Base-by-base conservation (phyloP, 1,140 invertebrate genomes). In the Solenopsis fugax region DNA sequence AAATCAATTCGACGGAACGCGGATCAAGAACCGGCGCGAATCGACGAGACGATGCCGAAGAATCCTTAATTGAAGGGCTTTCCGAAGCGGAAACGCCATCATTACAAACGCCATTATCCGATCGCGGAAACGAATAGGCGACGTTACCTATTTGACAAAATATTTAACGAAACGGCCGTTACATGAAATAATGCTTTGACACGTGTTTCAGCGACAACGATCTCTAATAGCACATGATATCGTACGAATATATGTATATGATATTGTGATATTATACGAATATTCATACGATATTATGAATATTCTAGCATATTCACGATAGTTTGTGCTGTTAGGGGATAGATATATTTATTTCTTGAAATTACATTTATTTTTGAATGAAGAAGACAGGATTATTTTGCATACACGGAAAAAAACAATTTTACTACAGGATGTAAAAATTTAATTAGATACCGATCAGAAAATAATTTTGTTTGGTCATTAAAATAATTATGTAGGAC, bases 1-100 rank as follows among this genome's bases (percentile, higher is more conserved):
- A 92, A 92, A 91, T 91, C 91, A 91, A 91, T 88, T 91, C 76
- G 78, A 67, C 71, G 78, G 41, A 72, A 85, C 71, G 56, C 76
- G 82, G 77, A 89, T 91, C 87, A 90, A 82, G 75, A 82, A 90
- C 88, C 50, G 87, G 56, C 76, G 62, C 75, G 72, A 85, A 58
- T 50, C 89, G 62, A 77, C 81, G 75, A 50, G 29, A 62, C 60
- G 73, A 84, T 78, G 62, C 77, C 84, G 50, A 84, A 87, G 71
- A 89, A 62, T 72, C 78, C 80, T 76, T 84, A 84, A 84, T 84
- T 84, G 80, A 84, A 75, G 69, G n/a, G 56, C 21, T 56, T 50
- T 29, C 41, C 45, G 24, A 13, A n/a, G 29, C 7, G 69, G 69
- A 48, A 75, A 84, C 69, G 69, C 72, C 45, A 50, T 69, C 48